Evolutionary conservation across 1,140 invertebrate genomes (phyloP), one percentile per base, ranked within the genome.

Genomic region (Globodera rostochiensis): DNA sequence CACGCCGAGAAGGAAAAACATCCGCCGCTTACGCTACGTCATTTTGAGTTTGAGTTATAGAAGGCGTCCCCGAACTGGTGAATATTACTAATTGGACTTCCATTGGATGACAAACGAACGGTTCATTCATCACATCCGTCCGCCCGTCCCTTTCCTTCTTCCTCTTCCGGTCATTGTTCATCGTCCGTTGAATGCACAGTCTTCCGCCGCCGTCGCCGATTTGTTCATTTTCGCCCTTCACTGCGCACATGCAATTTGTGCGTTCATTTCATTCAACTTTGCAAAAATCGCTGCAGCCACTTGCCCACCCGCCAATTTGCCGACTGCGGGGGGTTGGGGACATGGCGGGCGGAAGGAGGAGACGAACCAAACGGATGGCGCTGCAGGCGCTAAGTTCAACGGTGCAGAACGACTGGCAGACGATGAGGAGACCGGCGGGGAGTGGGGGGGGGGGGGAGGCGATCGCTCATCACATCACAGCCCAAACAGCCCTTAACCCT

Each of bases 231-330:
- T 64, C 19, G 5, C 19, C 57, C 19, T 64, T 64, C 3, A 64
- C 57, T 6, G 6, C 57, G 6, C 57, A 64, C 57, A 64, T 15
- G 19, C 57, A 64, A 64, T 64, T 64, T 64, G 57, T 13, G 50
- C 57, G 57, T 64, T 64, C 11, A 64, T 64, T 64, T 64, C 19
- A 19, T 19, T 13, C 57, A 19, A 19, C 57, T 71, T 69, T 15
- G 9, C 67, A 69, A 69, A 69, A 9, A 69, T 21, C 67, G 69
- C 9, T 47, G 21, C 69, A 15, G 69, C 25, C 69, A 66, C 60
- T 66, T 66, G 13, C 60, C 60, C 60, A 36, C 25, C 69, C 69
- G 36, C 69, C 69, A 71, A 71, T 71, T 71, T 64, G 57, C 57
- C 57, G 13, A 64, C 15, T 6, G 15, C 13, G 15, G 53, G 53